phyloP scores from a whole-genome alignment of 1,140 invertebrate genomes.

The Papilio helenus region DNA sequence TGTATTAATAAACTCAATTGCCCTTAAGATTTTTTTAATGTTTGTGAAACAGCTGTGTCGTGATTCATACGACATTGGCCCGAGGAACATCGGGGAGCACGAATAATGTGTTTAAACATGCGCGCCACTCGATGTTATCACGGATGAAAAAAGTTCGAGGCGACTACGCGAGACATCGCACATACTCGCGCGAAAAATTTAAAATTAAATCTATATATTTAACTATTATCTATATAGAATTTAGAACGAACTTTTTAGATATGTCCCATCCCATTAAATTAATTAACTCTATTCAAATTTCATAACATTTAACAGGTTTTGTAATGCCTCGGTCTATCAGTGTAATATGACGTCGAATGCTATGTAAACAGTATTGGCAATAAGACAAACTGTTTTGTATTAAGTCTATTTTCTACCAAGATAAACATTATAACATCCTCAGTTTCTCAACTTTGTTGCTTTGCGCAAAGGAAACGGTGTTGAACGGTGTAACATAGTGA shows the following conservation, averaged over 20 bases:
- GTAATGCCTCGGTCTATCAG: neutral
- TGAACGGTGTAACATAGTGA: constrained; percentile 53
- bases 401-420: constrained; percentile 63
- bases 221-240: neutral
- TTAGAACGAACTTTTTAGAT: neutral
- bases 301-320: neutral
- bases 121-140: constrained; percentile 66
- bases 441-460: constrained; percentile 57
- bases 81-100: constrained; percentile 62
- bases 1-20: constrained; percentile 58
- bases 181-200: neutral
- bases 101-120: constrained; percentile 63
- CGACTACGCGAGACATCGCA: neutral
- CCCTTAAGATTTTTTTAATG: constrained; percentile 76
- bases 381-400: constrained; percentile 62
- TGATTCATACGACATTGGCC: constrained; percentile 78
- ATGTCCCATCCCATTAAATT: constrained; percentile 33
- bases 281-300: constrained; percentile 7
- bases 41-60: constrained; percentile 73
- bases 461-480: constrained; percentile 46
- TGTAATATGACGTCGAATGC: constrained; percentile 16
- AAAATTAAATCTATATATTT: constrained; percentile 45
- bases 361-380: constrained; percentile 60
- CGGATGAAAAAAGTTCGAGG: constrained; percentile 52
- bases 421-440: constrained; percentile 63